These are phyloP conservation scores for Phlogophora meticulosa DNA, from an alignment of 2,888 invertebrate genomes.

Conservation along the genomic window DNA sequence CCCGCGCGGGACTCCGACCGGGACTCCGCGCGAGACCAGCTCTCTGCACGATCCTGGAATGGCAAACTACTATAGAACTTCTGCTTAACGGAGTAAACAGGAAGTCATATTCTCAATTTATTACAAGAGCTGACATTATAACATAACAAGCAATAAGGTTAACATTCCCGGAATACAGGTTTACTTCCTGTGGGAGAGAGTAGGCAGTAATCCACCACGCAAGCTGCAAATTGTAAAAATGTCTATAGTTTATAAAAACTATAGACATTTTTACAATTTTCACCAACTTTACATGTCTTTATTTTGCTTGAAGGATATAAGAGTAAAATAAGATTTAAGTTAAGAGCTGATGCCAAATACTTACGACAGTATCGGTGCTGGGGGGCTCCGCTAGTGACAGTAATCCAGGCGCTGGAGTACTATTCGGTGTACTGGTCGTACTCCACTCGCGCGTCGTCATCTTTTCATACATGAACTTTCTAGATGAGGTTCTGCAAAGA, in stretches of 20 bases:
- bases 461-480: constrained; percentile 90
- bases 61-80: background rate
- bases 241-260: no score
- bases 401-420: constrained; percentile 84
- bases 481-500: constrained; percentile 87
- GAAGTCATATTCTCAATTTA: background rate
- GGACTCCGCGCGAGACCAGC: constrained; percentile 85
- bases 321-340: no score
- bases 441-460: constrained; percentile 90
- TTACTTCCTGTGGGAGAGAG: no score
- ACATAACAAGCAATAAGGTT: no score
- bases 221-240: no score
- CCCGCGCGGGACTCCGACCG: constrained; percentile 94
- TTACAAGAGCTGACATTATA: background rate
- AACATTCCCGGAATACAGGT: no score
- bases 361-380: constrained; percentile 81
- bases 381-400: constrained; percentile 86
- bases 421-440: constrained; percentile 80
- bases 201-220: no score
- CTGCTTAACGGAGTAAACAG: background rate
- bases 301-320: no score
- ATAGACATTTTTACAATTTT: no score
- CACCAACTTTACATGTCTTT: no score
- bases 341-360: constrained; percentile 43
- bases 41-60: constrained; percentile 92